These are phyloP conservation scores for Perizoma flavofasciatum DNA, from an alignment of 2,888 invertebrate species.

Conservation along the genomic window DNA sequence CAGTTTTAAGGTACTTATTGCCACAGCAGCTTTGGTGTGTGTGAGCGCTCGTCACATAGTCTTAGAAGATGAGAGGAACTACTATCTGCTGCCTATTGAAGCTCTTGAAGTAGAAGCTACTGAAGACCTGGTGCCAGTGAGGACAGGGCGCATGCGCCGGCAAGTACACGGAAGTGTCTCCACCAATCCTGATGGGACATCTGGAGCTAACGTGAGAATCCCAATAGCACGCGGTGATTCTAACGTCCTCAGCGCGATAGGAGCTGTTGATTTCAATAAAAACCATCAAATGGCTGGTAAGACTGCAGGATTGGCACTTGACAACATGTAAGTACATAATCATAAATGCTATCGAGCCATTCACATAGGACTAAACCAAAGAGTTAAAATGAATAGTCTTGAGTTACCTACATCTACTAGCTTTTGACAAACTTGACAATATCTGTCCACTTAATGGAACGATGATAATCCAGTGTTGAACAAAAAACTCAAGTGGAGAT, in stretches of 20 bases:
- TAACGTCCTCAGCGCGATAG: constrained; percentile 52
- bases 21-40: constrained; percentile 13
- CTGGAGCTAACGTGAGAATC: constrained; percentile 40
- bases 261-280: constrained; percentile 39
- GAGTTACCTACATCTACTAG: too few relatives aligned
- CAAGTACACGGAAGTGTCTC: constrained; percentile 42
- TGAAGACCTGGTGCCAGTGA: constrained; percentile 8
- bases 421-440: too few relatives aligned
- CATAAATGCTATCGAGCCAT: too few relatives aligned
- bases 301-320: constrained; percentile 52
- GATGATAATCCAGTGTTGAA: too few relatives aligned
- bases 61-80: constrained; percentile 13
- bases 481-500: too few relatives aligned
- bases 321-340: constrained; percentile 53
- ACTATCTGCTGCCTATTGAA: constrained; percentile 16
- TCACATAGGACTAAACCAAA: not conserved
- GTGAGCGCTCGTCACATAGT: constrained; percentile 14
- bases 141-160: constrained; percentile 35
- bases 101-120: not conserved
- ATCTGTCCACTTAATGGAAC: too few relatives aligned
- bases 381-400: too few relatives aligned
- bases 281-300: constrained; percentile 38
- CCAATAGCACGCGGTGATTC: constrained; percentile 47
- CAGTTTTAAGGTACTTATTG: constrained; percentile 15
- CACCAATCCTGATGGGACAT: constrained; percentile 42